phyloP scores from a whole-genome alignment of 2,888 invertebrate species.

The Spilosoma lubricipeda region DNA sequence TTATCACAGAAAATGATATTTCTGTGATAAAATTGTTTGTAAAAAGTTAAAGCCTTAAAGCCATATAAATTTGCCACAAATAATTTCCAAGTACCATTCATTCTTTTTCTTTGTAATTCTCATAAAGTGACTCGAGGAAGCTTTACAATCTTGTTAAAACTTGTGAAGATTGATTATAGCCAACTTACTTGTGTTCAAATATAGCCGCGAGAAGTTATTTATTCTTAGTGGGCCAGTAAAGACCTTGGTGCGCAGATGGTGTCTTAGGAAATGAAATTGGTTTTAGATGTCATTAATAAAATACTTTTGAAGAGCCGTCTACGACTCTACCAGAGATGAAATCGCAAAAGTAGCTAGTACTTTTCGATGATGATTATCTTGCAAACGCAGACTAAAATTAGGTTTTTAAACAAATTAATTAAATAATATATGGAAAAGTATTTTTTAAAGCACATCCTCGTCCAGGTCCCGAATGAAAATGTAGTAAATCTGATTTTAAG shows the following conservation, averaged over 20 bases:
- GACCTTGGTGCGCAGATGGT: not conserved
- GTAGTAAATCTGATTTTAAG: not conserved
- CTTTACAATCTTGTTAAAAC: constrained; percentile 17
- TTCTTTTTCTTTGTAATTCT: not conserved
- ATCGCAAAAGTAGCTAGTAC: not conserved
- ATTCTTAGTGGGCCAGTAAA: not conserved
- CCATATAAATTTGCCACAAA: not conserved
- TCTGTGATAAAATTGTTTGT: no score
- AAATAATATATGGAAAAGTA: no score
- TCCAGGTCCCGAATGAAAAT: not conserved
- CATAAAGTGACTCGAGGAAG: not conserved
- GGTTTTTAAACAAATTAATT: no score
- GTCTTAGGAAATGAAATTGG: not conserved
- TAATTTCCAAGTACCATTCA: not conserved
- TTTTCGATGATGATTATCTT: not conserved
- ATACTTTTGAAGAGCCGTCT: not conserved
- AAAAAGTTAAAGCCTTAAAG: no score
- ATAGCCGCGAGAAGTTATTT: not conserved
- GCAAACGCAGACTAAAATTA: not conserved
- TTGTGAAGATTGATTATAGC: constrained; percentile 8
- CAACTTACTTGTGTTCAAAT: not conserved
- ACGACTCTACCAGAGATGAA: not conserved
- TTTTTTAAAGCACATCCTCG: no score
- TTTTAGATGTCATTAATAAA: not conserved
- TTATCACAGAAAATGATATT: no score